phyloP scores from a whole-genome alignment of 2,888 invertebrate genomes.

The Frankliniella fusca region DNA sequence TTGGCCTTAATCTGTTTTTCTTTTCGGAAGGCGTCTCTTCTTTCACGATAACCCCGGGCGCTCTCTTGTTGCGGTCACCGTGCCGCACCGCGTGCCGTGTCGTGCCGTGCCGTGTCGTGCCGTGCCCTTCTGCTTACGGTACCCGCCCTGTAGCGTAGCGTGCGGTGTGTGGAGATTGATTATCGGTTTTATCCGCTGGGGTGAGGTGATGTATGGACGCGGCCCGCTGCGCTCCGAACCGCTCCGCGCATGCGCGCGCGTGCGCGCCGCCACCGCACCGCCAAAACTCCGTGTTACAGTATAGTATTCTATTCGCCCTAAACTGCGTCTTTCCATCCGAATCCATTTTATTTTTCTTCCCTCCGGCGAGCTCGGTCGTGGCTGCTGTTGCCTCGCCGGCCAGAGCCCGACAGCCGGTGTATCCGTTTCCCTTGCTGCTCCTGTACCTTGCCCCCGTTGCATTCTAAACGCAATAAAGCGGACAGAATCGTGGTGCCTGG shows the following conservation, averaged over 20 bases:
- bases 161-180: not conserved
- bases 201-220: not conserved
- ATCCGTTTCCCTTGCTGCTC: too few species aligned
- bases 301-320: not conserved
- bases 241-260: too few species aligned
- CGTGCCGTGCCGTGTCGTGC: not conserved
- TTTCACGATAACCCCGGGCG: not conserved
- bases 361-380: too few species aligned
- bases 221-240: not conserved
- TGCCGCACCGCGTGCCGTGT: not conserved
- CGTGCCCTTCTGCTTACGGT: not conserved
- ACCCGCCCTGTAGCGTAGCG: too few species aligned
- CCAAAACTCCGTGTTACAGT: not conserved
- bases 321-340: not conserved
- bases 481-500: too few species aligned
- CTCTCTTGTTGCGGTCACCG: not conserved
- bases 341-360: too few species aligned
- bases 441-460: too few species aligned
- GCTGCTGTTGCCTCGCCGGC: too few species aligned
- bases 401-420: too few species aligned
- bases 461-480: too few species aligned
- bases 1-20: too few species aligned
- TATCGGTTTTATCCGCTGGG: not conserved
- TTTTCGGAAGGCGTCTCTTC: not conserved
- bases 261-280: not conserved